phyloP scores from a whole-genome alignment of 2,888 invertebrate species.

The Mechanitis messenoides region DNA sequence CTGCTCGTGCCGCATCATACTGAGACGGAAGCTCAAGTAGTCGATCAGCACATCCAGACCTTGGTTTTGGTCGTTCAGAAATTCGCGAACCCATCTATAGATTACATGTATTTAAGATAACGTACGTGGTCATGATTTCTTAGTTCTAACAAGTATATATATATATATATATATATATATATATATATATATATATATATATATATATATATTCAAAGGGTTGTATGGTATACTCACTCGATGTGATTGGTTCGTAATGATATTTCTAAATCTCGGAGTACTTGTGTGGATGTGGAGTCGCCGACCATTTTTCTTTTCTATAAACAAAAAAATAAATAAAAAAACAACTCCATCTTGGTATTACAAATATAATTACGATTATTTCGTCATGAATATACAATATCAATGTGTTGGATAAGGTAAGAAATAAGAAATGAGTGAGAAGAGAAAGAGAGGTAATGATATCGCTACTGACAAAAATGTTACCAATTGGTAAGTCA shows the following conservation, averaged over 20 bases:
- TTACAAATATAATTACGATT: too few species aligned
- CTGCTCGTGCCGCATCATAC: constrained; percentile 96
- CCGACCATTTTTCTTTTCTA: constrained; percentile 98
- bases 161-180: not conserved
- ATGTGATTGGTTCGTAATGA: constrained; percentile 99
- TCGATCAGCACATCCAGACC: constrained; percentile 98
- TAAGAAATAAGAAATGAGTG: too few species aligned
- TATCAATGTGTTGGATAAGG: too few species aligned
- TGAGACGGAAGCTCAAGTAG: constrained; percentile 95
- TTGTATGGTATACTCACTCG: constrained; percentile 82
- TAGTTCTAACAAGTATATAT: too few species aligned
- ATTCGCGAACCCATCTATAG: constrained; percentile 97
- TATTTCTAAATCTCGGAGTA: constrained; percentile 98
- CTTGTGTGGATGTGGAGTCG: constrained; percentile 98
- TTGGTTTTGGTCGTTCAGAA: constrained; percentile 96
- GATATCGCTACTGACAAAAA: too few species aligned
- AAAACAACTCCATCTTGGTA: too few species aligned
- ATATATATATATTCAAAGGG: not conserved
- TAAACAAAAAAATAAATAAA: constrained; percentile 42
- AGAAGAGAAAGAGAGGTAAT: too few species aligned
- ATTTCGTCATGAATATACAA: too few species aligned
- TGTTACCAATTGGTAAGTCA: too few species aligned
- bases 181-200: not conserved
- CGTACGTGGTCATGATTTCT: too few species aligned
- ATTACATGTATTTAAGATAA: not conserved